Evolutionary conservation across 2,888 invertebrate genomes (phyloP).

Genomic region (Drosophila buzzatii): DNA sequence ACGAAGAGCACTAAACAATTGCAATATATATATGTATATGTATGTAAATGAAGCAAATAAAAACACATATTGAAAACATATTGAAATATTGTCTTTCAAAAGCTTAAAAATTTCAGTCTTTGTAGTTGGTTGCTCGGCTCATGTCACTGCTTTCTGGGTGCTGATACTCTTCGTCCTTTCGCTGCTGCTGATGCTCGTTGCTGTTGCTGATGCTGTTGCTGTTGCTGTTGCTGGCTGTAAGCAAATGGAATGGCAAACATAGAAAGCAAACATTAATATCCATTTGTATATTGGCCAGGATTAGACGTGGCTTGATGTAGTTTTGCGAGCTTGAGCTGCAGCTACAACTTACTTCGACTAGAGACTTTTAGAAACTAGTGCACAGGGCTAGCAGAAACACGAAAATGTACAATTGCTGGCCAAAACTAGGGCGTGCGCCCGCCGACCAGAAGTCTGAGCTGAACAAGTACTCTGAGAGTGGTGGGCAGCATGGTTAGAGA

Average conservation of each 20-base stretch:
- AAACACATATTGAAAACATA: conserved; percentile 69
- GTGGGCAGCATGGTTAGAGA: conserved; percentile 37
- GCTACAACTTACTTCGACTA: conserved; percentile 67
- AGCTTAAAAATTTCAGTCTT: conserved; percentile 86
- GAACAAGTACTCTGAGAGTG: conserved; percentile 70
- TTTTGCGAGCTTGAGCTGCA: not conserved
- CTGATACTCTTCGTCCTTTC: conserved; percentile 25
- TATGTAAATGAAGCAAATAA: conserved; percentile 53
- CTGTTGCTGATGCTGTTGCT: not conserved
- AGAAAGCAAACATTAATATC: conserved; percentile 26
- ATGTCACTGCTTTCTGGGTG: conserved; percentile 64
- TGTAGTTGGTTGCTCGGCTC: conserved; percentile 78
- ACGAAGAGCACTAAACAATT: conserved; percentile 51
- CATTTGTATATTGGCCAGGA: conserved; percentile 14
- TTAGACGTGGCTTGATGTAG: not conserved
- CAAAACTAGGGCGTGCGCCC: conserved; percentile 59
- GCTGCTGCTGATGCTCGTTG: conserved; percentile 18
- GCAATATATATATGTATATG: conserved; percentile 12
- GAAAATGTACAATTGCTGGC: conserved; percentile 72
- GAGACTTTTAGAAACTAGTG: conserved; percentile 67
- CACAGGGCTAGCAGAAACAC: conserved; percentile 66
- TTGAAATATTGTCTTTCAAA: conserved; percentile 85
- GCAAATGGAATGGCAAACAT: conserved; percentile 15
- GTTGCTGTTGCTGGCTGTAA: conserved; percentile 38
- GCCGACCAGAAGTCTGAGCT: conserved; percentile 70